A percentile compares a stretch with the other conserved stretches of the same genome.
Evolutionary conservation across 35 echinoderm and acorn worm species (phyloP).

Genomic region (Diadema setosum): DNA sequence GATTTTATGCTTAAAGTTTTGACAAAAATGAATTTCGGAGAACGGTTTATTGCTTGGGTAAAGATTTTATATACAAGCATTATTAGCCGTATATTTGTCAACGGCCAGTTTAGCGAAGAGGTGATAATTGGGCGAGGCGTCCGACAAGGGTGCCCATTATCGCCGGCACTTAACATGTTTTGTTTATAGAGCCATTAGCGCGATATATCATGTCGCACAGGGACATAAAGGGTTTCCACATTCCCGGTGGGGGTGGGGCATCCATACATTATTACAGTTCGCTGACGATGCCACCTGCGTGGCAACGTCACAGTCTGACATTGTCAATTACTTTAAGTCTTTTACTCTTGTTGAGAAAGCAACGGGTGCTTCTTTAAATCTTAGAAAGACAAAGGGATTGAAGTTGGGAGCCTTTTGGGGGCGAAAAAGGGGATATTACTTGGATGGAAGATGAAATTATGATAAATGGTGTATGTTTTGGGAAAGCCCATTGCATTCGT

Average conservation of each 20-base stretch:
- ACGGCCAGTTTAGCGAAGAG: not conserved
- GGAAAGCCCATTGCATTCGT: not conserved
- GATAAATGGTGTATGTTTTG: conserved; percentile 27
- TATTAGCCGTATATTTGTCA: conserved; percentile 7
- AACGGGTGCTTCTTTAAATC: conserved; percentile 31
- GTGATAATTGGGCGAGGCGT: not conserved
- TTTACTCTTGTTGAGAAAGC: conserved; percentile 14
- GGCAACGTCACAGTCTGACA: not conserved
- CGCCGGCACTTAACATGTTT: conserved; percentile 26
- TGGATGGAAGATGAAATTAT: conserved; percentile 18
- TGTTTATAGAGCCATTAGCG: conserved; percentile 34
- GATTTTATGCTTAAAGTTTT: conserved; percentile 19
- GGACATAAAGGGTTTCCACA: not conserved
- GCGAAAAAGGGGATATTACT: conserved; percentile 17
- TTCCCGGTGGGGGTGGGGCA: not conserved
- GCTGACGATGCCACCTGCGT: conserved; percentile 32
- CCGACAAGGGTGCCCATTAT: conserved; percentile 38
- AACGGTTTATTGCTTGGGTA: conserved; percentile 26
- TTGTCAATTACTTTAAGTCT: conserved; percentile 8
- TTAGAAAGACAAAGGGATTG: not conserved
- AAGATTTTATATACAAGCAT: conserved; percentile 38
- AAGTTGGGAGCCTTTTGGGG: conserved; percentile 3
- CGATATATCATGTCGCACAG: not conserved
- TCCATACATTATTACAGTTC: not conserved
- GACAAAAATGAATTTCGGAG: not conserved